Conservation (phyloP, 2,797 vertebrate genomes). For the Arremon aurantiirostris region DNA sequence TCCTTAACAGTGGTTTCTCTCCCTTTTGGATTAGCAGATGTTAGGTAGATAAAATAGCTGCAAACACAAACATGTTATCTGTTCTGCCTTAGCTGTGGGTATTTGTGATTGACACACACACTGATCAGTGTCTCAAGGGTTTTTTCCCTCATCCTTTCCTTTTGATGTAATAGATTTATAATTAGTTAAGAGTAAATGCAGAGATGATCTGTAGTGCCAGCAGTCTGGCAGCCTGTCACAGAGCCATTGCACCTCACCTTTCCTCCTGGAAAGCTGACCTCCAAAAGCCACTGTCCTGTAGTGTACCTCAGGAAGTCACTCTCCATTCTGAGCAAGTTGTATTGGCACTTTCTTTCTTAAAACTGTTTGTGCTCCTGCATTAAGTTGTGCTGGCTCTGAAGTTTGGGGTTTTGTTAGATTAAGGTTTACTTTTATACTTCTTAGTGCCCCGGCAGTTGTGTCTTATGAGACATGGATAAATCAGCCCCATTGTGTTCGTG, state of each 20-base stretch:
- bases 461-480: background rate
- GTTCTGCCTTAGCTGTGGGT: background rate
- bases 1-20: background rate
- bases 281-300: background rate
- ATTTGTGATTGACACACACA: background rate
- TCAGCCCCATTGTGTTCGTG: background rate
- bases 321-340: background rate
- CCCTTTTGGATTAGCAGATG: background rate
- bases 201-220: background rate
- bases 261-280: background rate
- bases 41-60: background rate
- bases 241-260: background rate
- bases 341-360: background rate
- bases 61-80: background rate
- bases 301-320: background rate
- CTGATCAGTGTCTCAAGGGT: fast-evolving
- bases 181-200: background rate
- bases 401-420: background rate
- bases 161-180: background rate
- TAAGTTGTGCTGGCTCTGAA: background rate
- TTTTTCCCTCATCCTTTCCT: background rate
- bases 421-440: background rate
- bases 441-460: background rate
- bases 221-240: background rate
- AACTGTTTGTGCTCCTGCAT: background rate